A percentile compares a stretch with the other conserved stretches of the same genome.
Evolutionary conservation across 2,888 invertebrate species (phyloP).

Genomic region (Heliconius sara): DNA sequence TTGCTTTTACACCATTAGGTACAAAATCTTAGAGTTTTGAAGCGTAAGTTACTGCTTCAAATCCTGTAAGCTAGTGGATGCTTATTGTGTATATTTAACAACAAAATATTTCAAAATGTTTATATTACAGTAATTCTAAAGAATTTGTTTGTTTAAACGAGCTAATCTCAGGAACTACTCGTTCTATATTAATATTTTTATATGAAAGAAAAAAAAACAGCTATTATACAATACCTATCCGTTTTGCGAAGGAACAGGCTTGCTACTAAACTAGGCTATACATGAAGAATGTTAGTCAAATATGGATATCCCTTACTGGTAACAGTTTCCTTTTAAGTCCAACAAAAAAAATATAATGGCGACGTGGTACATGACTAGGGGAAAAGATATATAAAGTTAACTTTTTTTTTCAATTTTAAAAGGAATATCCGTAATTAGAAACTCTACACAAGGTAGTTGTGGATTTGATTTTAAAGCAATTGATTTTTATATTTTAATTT

Average conservation of each 20-base stretch:
- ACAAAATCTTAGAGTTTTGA: background rate
- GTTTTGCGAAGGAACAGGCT: background rate
- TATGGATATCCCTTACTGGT: constrained; percentile 3
- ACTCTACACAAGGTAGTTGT: background rate
- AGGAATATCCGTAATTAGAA: constrained; percentile 2
- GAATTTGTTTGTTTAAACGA: background rate
- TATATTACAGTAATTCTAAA: too few relatives aligned
- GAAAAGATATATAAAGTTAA: background rate
- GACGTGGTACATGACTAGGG: background rate
- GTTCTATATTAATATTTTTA: background rate
- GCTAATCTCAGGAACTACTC: background rate
- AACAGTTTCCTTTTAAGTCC: constrained; percentile 20
- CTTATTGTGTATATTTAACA: background rate
- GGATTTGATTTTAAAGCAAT: background rate
- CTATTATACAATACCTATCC: background rate
- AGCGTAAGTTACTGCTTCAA: background rate
- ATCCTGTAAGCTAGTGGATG: background rate
- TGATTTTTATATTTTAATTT: too few relatives aligned
- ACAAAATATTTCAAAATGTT: background rate
- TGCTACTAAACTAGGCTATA: background rate
- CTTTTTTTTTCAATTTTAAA: background rate
- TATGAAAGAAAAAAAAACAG: background rate
- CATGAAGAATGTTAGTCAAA: constrained; percentile 1
- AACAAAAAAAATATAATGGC: background rate
- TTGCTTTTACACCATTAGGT: constrained; percentile 1